phyloP scores from a whole-genome alignment of 2,113 vertebrate genomes.

The Silurus meridionalis region DNA sequence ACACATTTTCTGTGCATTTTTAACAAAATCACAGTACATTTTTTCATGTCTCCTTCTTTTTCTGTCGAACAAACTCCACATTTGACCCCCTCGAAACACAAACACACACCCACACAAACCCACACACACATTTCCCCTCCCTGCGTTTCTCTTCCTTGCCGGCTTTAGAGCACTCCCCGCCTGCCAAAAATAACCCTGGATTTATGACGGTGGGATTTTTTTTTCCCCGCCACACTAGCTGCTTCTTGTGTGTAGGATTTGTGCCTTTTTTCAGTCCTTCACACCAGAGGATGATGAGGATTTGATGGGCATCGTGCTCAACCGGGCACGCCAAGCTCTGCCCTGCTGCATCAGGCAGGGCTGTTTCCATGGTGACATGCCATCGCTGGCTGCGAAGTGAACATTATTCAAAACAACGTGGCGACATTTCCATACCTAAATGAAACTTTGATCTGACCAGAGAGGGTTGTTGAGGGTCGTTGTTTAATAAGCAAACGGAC shows the following conservation, averaged over 20 bases:
- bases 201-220: background rate
- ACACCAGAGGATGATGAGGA: background rate
- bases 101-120: background rate
- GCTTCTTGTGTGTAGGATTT: background rate
- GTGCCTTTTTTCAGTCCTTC: slow-evolving; percentile 18
- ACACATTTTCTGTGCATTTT: background rate
- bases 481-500: background rate
- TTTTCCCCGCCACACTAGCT: background rate
- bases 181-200: slow-evolving; percentile 25
- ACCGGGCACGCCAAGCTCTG: background rate
- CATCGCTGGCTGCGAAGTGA: slow-evolving; percentile 14
- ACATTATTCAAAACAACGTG: background rate
- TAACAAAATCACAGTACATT: background rate
- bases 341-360: slow-evolving; percentile 29
- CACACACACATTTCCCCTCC: background rate
- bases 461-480: background rate
- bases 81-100: too few species aligned
- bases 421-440: background rate
- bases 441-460: background rate
- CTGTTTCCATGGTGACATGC: slow-evolving; percentile 46
- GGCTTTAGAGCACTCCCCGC: background rate
- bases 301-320: slow-evolving; percentile 21
- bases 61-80: background rate
- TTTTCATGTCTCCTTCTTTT: background rate
- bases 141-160: background rate